Percentiles rank a stretch among this genome's conserved stretches.
These are phyloP conservation scores for Aplocera efformata DNA, from an alignment of 2,888 invertebrate species.

Conservation along the genomic window DNA sequence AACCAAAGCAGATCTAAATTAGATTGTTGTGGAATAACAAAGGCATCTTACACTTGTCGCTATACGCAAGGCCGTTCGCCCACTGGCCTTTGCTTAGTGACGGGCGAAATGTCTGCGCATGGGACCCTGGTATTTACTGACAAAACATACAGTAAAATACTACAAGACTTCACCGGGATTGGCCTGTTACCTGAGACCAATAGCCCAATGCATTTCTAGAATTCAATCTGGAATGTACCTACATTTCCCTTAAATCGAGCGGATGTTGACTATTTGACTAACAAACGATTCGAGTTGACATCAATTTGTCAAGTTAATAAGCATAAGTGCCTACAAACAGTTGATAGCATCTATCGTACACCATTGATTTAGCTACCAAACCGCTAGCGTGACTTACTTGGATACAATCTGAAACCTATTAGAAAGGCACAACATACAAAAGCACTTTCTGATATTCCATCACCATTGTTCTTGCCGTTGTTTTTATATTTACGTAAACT, in stretches of 20 bases:
- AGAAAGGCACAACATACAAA: constrained; percentile 18
- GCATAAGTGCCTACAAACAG: too few relatives aligned
- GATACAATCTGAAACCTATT: constrained; percentile 13
- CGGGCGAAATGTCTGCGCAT: constrained; percentile 58
- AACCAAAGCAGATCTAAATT: constrained; percentile 18
- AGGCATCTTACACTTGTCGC: constrained; percentile 60
- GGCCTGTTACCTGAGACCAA: too few relatives aligned
- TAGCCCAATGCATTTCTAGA: too few relatives aligned
- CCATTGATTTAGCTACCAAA: too few relatives aligned
- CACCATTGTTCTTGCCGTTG: constrained; percentile 21
- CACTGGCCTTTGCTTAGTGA: constrained; percentile 60
- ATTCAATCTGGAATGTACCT: too few relatives aligned
- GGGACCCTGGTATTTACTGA: constrained; percentile 20
- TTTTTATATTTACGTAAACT: constrained; percentile 16
- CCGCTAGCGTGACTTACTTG: constrained; percentile 16
- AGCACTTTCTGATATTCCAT: constrained; percentile 21
- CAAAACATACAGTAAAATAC: constrained; percentile 9
- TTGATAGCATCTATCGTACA: too few relatives aligned
- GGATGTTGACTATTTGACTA: too few relatives aligned
- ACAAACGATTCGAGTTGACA: too few relatives aligned
- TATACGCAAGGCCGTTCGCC: constrained; percentile 57
- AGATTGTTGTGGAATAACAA: constrained; percentile 25
- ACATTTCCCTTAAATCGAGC: too few relatives aligned
- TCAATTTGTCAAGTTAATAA: too few relatives aligned
- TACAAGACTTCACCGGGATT: not conserved